Evolutionary conservation across 2,113 vertebrate species (phyloP), one percentile per base, ranked within the genome.

Genomic region (Cheilinus undulatus): DNA sequence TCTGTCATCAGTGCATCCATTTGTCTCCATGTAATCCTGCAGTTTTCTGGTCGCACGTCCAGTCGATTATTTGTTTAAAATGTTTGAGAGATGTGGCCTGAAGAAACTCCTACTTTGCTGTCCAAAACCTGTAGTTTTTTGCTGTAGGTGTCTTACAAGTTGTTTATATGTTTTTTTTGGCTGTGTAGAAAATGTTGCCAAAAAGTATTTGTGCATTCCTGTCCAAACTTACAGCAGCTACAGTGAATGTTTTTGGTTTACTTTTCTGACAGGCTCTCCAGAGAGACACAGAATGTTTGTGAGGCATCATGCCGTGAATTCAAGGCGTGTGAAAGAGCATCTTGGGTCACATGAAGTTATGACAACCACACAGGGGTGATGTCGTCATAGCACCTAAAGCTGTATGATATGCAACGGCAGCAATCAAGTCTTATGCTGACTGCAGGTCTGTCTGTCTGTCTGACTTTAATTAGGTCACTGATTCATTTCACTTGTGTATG

Each of bases 381-480:
- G 69, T 52, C 20, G 40, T 40, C 17, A 49, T 64, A 77, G 64
- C 61, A 85, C 84, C 64, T 73, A 64, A 82, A 78, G 75, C 78
- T 54, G 24, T 36, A 15, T 48, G 58, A 80, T 76, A 58, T 77
- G 74, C 78, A 83, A 73, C 49, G 17, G 69, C 70, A 70, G 71
- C 72, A 81, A 53, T 74, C 82, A 69, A 71, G 74, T 73, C 56
- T 78, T 77, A 43, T 83, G 83, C 87, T 83, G 80, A 77, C 84
- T 68, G 83, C 38, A 30, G 49, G 71, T 83, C 78, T 88, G 40
- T 78, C 68, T 88, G 40, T 78, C 68, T 83, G 62, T 85, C 77
- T 32, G 70, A 42, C 63, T 62, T 70, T 72, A 87, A 92, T 90
- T 81, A 81, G 86, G 86, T 90, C 88, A 84, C 76, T 63, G 65